A percentile compares a stretch with the other conserved stretches of the same genome.
phyloP scores from a whole-genome alignment of 2,113 vertebrate species.

The Cavia aperea region DNA sequence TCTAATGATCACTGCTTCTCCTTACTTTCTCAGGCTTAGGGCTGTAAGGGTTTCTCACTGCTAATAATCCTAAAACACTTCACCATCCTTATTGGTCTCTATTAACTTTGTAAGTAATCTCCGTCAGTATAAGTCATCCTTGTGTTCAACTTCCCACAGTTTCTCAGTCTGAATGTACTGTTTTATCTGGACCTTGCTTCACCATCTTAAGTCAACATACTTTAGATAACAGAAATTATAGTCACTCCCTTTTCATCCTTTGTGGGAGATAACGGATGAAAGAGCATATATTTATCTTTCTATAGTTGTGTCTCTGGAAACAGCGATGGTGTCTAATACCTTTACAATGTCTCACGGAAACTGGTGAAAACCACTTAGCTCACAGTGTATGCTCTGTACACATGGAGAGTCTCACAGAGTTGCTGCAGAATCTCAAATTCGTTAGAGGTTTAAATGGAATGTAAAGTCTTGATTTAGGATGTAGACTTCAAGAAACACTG shows the following conservation, averaged over 20 bases:
- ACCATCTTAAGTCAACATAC: neutral
- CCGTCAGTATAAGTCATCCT: neutral
- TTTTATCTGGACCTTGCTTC: neutral
- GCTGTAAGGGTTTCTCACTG: neutral
- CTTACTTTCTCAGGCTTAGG: neutral
- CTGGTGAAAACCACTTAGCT: neutral
- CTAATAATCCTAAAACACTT: neutral
- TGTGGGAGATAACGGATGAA: neutral
- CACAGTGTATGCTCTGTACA: neutral
- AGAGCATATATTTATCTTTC: neutral
- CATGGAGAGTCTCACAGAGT: neutral
- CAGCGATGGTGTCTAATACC: neutral
- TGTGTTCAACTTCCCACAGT: neutral
- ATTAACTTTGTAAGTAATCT: neutral
- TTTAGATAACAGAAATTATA: neutral
- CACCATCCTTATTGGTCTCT: neutral
- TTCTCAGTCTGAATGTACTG: neutral
- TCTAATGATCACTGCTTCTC: neutral
- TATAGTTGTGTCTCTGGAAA: neutral
- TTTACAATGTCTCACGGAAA: neutral
- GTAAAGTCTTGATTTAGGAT: constrained; percentile 17
- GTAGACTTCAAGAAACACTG: neutral
- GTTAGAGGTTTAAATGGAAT: constrained; percentile 17
- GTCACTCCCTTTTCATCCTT: neutral
- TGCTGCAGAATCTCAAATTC: constrained; percentile 2